Evolutionary conservation across 2,888 invertebrate genomes (phyloP), one percentile per base, ranked within the genome.

Genomic region (Neoaliturus tenellus): DNA sequence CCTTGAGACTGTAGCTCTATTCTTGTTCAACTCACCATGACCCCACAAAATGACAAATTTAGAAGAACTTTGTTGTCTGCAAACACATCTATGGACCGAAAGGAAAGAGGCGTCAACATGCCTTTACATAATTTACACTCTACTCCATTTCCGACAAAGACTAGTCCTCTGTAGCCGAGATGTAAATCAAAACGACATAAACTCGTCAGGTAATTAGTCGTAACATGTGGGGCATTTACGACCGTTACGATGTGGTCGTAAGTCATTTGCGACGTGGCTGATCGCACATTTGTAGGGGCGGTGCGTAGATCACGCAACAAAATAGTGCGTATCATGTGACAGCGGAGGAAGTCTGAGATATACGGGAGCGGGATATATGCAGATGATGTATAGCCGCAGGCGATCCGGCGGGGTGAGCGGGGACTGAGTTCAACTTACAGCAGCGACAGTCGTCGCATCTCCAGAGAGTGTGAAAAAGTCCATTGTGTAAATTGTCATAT

Each of bases 201-300:
- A 78, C 31, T 35, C 78, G 78, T 78, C 51, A 28, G 55, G 23
- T 78, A 78, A 78, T 78, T 78, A 78, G 78, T 78, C 35, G 44
- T 33, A 12, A 31, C 14, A 10, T 35, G 5, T 25, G 5, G 5
- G 39, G 6, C 48, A 51, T 23, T 75, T 78, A 55, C 48, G 78
- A 35, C 31, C 14, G 48, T 28, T 44, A 17, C 14, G 55, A n/a
- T 23, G 28, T 3, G 28, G 62, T 33, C 78, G 78, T 78, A 55
- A 55, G 33, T 51, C 51, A 78, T 78, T n/a, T n/a, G n/a, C n/a
- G n/a, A 75, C 55, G 12, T 5, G 6, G 78, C 78, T 78, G 78
- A 78, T 55, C 55, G 78, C 51, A 12, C 51, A 48, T 48, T 75
- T 75, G 48, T 75, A 75, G 75, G 44, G 75, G 75, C 51, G 78